Evolutionary conservation across 2,888 invertebrate genomes (phyloP).

Genomic region (Chromoteleia sp.): DNA sequence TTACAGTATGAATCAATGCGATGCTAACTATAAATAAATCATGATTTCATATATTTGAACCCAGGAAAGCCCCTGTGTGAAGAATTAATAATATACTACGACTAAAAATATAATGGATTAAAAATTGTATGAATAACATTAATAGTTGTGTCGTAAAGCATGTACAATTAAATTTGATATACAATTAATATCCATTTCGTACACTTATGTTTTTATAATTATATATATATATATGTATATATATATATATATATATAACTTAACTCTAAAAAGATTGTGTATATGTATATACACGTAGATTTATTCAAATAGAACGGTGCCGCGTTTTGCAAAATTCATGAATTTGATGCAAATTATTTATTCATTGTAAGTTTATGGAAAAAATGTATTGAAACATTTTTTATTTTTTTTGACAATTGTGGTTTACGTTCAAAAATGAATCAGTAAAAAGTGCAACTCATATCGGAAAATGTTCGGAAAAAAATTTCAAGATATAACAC

Average conservation of each 20-base stretch:
- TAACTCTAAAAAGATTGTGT: constrained; percentile 68
- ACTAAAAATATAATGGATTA: constrained; percentile 27
- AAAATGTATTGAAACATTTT: no score
- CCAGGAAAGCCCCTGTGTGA: constrained; percentile 27
- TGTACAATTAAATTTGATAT: constrained; percentile 48
- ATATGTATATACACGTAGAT: constrained; percentile 73
- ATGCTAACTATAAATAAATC: constrained; percentile 47
- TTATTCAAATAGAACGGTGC: constrained; percentile 12
- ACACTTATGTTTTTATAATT: constrained; percentile 37
- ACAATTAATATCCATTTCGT: constrained; percentile 46
- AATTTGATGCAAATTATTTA: no score
- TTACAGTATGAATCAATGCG: constrained; percentile 34
- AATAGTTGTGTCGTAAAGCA: constrained; percentile 45
- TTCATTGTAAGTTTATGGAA: no score
- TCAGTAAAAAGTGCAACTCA: not conserved
- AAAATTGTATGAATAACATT: constrained; percentile 45
- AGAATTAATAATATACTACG: constrained; percentile 21
- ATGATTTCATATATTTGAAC: constrained; percentile 23
- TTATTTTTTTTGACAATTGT: no score
- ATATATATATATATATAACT: constrained; percentile 69
- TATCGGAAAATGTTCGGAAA: not conserved
- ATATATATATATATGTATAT: constrained; percentile 63
- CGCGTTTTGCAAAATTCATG: constrained; percentile 10
- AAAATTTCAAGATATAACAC: not conserved
- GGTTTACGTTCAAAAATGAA: no score